Percentiles rank a stretch among this genome's conserved stretches.
Evolutionary conservation across 2,888 invertebrate species (phyloP).

Genomic region (Molorchus minor): DNA sequence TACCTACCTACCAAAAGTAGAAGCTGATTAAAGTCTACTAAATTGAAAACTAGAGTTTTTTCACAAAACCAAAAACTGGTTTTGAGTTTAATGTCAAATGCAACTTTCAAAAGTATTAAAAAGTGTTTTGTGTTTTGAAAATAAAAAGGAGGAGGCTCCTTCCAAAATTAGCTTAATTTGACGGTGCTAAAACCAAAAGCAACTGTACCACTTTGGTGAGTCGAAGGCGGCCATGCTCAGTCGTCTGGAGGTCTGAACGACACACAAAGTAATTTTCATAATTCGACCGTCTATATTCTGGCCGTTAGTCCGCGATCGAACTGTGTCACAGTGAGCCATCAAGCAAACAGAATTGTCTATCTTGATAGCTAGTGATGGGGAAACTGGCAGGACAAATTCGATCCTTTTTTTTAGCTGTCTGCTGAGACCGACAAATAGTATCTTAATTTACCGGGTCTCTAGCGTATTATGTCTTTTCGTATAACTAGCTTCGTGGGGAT

Average conservation of each 20-base stretch:
- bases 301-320: slow-evolving; percentile 66
- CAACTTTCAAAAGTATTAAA: no score
- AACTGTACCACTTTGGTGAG: slow-evolving; percentile 24
- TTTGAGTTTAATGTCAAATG: no score
- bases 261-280: slow-evolving; percentile 68
- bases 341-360: slow-evolving; percentile 59
- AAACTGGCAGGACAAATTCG: slow-evolving; percentile 11
- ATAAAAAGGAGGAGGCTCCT: no score
- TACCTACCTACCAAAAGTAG: no score
- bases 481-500: no score
- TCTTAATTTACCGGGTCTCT: slow-evolving; percentile 30
- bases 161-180: no score
- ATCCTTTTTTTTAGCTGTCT: slow-evolving; percentile 8
- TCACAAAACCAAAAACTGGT: no score
- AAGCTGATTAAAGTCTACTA: no score
- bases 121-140: no score
- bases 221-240: slow-evolving; percentile 41
- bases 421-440: slow-evolving; percentile 32
- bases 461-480: no score
- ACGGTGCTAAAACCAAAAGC: no score
- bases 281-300: slow-evolving; percentile 71
- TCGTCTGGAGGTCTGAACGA: slow-evolving; percentile 56
- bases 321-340: slow-evolving; percentile 61
- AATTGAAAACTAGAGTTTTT: no score
- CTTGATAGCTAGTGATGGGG: slow-evolving; percentile 9